Evolutionary conservation across 2,797 vertebrate species (phyloP), one percentile per base, ranked within the genome.

Genomic region (Sternotherus odoratus): DNA sequence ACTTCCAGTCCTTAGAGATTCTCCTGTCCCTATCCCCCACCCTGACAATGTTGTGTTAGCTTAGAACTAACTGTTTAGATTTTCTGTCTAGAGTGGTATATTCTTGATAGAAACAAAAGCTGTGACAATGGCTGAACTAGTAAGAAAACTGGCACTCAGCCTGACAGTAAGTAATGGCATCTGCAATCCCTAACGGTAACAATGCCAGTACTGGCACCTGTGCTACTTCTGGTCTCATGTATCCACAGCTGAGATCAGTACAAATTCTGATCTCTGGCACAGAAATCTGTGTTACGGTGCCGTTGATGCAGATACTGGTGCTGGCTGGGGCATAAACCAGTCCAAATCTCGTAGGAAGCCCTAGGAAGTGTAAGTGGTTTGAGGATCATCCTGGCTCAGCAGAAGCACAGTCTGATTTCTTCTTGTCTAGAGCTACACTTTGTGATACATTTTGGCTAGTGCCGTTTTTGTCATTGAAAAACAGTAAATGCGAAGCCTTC

Each of bases 191-290:
- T 77, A 86, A 85, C 88, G 56, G 77, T 51, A 74, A 21, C 79
- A 56, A 53, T 72, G 72, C 85, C 89, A 93, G 12, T 54, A 66
- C 15, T 81, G 87, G 78, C 82, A 87, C 88, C 85, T 87, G 39
- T 21, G 86, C 94, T 63, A 39, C 87, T 91, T 88, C 87, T 80
- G 66, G 46, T 84, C 57, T 88, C 80, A 30, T 48, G 80, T n/a
- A 81, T 91, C 79, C 90, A 74, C 89, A 85, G 46, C 39, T 84
- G 57, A 89, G 69, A 91, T 66, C 66, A 87, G 85, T 3, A 12
- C 39, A 6, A 86, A 56, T 26, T 85, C 57, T 89, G 11, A 49
- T 88, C 85, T 82, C 89, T 94, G 95, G 95, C 86, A 89, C 2
- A 2, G 49, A 93, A 93, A 79, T 81, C 91, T 91, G 95, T 43